Base-by-base conservation (phyloP, 1,140 invertebrate species). In the Centruroides sculpturatus region DNA sequence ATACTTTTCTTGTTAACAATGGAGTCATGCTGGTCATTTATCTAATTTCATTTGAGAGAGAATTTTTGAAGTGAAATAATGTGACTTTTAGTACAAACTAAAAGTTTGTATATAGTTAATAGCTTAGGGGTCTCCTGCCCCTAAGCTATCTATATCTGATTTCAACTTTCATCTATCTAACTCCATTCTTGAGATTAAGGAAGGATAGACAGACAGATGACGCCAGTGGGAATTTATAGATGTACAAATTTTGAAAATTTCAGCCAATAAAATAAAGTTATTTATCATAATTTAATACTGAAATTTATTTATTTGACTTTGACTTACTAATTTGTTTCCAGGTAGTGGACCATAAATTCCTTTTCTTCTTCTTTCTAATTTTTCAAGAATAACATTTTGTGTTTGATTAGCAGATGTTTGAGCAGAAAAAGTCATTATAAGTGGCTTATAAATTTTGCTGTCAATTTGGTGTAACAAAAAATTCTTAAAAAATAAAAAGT, bases 351-450 rank as follows among this genome's bases (percentile, higher is more conserved):
- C 92, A 73, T 81, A 96, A n/a, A 94, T 86, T 4, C 92, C 92
- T 80, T 95, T 95, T 60, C 89, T 80, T 61, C 92, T 79, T 73
- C 92, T 95, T 72, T 96, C 92, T 58, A 97, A 74, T 74, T 94
- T 95, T 12, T 83, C 85, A 91, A 96, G 94, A 55, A 98, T 90
- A 55, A 95, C 91, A 70, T 94, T 89, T 76, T 96, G 92, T 0
- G 89, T 93, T 73, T 91, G 87, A 76, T 89, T 92, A 11, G 92
- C 89, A 35, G 86, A 87, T 0, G 92, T 95, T 78, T 95, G 89
- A 0, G 91, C 91, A 1, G 92, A 95, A 73, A 96, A 96, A 68
- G 87, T 92, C 63, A 96, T 85, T 60, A 92, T 84, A 4, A 92
- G 70, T 0, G 91, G 87, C 71, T 89, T 89, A 69, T 86, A 95